Percentiles rank a stretch among this genome's conserved stretches.
phyloP scores from a whole-genome alignment of 2,797 vertebrate genomes.

The Acomys russatus region DNA sequence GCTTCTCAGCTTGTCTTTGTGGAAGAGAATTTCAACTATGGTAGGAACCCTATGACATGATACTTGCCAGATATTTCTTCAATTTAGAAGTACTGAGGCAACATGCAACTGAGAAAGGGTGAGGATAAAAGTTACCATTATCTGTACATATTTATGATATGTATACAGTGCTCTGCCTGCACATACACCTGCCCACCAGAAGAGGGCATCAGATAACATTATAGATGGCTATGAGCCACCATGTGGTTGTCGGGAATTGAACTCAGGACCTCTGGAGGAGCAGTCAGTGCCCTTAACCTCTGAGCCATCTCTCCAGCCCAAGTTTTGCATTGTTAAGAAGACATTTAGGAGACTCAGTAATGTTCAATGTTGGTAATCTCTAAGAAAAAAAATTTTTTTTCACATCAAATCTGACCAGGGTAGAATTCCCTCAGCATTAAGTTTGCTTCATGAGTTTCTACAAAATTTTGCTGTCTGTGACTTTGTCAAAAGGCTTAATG shows the following conservation, averaged over 20 bases:
- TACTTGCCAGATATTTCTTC: not conserved
- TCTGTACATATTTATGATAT: not conserved
- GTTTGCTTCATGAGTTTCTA: constrained; percentile 41
- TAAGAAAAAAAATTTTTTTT: constrained; percentile 48
- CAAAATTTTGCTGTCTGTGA: constrained; percentile 43
- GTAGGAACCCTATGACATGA: not conserved
- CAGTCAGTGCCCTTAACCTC: too few species aligned
- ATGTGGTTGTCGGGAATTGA: too few species aligned
- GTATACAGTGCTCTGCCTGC: too few species aligned
- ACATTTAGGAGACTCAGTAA: constrained; percentile 19
- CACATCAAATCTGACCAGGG: not conserved
- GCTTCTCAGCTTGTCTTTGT: not conserved
- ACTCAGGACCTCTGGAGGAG: too few species aligned
- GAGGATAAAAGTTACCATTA: not conserved
- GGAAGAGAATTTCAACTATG: not conserved
- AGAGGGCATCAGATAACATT: too few species aligned
- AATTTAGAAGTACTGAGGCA: not conserved
- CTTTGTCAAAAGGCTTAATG: constrained; percentile 52
- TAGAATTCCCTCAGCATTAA: constrained; percentile 14
- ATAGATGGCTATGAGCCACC: too few species aligned
- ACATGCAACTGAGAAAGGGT: not conserved
- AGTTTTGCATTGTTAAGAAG: constrained; percentile 32
- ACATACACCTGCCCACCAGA: too few species aligned
- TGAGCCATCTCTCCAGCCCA: not conserved
- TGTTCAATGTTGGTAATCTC: not conserved